phyloP scores from a whole-genome alignment of 2,888 invertebrate species.

The Dastarcus helophoroides region DNA sequence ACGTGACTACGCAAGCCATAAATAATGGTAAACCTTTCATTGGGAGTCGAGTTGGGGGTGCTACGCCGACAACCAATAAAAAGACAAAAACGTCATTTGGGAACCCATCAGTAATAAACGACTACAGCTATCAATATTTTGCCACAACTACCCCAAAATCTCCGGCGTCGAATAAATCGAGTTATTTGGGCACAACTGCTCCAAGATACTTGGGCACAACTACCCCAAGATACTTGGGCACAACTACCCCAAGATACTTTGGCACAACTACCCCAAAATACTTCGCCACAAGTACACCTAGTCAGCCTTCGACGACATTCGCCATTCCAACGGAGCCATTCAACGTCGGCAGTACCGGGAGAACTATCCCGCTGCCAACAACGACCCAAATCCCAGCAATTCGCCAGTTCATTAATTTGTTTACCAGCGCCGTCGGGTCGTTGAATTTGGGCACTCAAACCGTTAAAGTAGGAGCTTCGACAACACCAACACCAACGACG shows the following conservation, averaged over 20 bases:
- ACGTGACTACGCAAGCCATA: constrained; percentile 29
- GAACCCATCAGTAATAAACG: constrained; percentile 5
- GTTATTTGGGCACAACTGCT: background rate
- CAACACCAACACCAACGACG: background rate
- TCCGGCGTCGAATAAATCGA: background rate
- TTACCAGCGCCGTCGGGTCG: background rate
- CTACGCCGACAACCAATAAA: constrained; percentile 4
- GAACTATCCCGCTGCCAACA: constrained; percentile 9
- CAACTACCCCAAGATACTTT: background rate
- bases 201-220: background rate
- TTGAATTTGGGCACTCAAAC: background rate
- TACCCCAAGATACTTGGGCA: background rate
- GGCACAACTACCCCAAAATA: background rate
- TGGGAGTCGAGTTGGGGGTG: constrained; percentile 25
- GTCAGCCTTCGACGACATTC: no score
- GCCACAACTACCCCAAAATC: background rate
- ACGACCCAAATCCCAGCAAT: constrained; percentile 24
- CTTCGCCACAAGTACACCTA: background rate
- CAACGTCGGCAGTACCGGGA: constrained; percentile 13
- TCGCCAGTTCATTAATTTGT: constrained; percentile 29
- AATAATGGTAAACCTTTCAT: constrained; percentile 32
- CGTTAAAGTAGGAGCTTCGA: background rate
- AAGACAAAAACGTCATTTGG: background rate
- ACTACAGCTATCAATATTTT: no score
- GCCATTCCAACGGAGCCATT: constrained; percentile 9